Evolutionary conservation across 2,797 vertebrate species (phyloP).

Genomic region (Gila robusta): DNA sequence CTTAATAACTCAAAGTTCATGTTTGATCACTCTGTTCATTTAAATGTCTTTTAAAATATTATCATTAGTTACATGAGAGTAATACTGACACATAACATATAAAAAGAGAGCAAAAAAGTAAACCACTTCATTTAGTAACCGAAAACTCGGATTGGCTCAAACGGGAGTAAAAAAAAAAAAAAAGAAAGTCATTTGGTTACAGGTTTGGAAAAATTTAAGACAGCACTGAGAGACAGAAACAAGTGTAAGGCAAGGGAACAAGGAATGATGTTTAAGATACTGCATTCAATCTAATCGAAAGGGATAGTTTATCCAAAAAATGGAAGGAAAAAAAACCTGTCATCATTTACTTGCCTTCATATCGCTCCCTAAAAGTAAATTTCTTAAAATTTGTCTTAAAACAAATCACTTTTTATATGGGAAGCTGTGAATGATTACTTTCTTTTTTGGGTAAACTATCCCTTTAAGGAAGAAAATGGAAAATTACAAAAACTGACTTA

Average conservation of each 20-base stretch:
- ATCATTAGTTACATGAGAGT: constrained; percentile 73
- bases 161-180: constrained; percentile 18
- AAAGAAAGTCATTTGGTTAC: constrained; percentile 40
- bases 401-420: constrained; percentile 5
- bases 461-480: constrained; percentile 1
- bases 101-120: constrained; percentile 39
- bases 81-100: constrained; percentile 77
- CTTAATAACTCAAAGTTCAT: background rate
- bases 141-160: constrained; percentile 51
- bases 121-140: constrained; percentile 37
- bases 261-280: constrained; percentile 59
- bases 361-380: background rate
- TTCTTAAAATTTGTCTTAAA: background rate
- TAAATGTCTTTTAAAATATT: constrained; percentile 43
- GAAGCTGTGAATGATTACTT: background rate
- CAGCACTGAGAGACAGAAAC: constrained; percentile 46
- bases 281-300: constrained; percentile 35
- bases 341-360: background rate
- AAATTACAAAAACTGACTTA: constrained; percentile 5
- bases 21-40: constrained; percentile 14
- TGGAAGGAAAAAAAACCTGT: background rate
- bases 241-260: constrained; percentile 60
- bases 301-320: background rate
- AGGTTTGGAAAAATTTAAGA: constrained; percentile 50
- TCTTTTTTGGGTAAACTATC: background rate